Percentiles rank a stretch among this genome's conserved stretches.
These are phyloP conservation scores for Pituophis catenifer DNA, from an alignment of 2,113 vertebrate genomes.

Conservation along the genomic window DNA sequence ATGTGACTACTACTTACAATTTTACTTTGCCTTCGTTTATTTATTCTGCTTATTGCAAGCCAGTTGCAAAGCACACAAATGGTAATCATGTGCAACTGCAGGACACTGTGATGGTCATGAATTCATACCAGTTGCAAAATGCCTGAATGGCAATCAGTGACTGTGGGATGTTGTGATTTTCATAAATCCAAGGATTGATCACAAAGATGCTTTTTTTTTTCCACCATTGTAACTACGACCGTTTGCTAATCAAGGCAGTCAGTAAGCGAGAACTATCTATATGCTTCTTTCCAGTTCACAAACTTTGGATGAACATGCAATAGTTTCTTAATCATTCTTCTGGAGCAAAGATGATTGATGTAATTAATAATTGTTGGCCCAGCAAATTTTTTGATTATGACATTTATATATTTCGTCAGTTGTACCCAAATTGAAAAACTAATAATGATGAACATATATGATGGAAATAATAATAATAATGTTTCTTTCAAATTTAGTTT, in stretches of 20 bases:
- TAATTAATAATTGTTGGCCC: constrained; percentile 60
- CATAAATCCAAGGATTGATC: not conserved
- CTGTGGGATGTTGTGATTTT: not conserved
- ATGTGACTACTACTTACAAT: not conserved
- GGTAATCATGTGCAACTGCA: not conserved
- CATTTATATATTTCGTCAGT: constrained; percentile 64
- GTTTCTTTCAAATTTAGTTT: constrained; percentile 4
- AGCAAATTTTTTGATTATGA: constrained; percentile 71
- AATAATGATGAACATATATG: not conserved
- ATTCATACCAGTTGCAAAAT: not conserved
- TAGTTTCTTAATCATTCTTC: constrained; percentile 72
- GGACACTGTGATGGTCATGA: not conserved
- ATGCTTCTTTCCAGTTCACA: not conserved
- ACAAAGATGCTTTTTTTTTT: not conserved
- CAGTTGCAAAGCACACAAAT: not conserved
- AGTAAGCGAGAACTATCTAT: not conserved
- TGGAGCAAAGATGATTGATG: constrained; percentile 57
- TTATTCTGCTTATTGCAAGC: not conserved
- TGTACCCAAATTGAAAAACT: constrained; percentile 8
- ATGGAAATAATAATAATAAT: not conserved
- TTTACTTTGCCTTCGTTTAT: not conserved
- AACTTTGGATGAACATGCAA: constrained; percentile 62
- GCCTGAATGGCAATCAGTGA: not conserved
- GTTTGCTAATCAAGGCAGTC: not conserved
- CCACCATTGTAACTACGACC: not conserved